These are phyloP conservation scores for Anodontia alba DNA, from an alignment of 2,888 invertebrate species.

Conservation along the genomic window DNA sequence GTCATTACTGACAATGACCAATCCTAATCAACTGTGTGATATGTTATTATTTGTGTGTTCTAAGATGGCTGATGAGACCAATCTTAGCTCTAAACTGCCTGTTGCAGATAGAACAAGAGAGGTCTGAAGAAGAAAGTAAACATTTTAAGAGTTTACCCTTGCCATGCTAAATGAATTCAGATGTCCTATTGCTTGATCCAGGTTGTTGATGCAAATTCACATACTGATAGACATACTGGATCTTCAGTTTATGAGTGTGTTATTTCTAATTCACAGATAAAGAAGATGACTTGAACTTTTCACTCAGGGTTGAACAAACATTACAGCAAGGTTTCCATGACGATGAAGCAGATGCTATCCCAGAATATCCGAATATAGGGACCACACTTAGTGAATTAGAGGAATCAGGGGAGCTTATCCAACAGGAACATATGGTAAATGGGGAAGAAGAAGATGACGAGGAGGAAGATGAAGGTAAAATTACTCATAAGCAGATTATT, in stretches of 20 bases:
- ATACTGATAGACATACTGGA: no score
- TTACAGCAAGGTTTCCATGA: constrained; percentile 18
- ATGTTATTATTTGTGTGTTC: no score
- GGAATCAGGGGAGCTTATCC: background rate
- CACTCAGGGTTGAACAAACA: constrained; percentile 22
- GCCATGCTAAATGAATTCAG: no score
- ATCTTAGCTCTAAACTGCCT: no score
- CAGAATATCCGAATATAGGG: background rate
- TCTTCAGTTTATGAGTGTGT: no score
- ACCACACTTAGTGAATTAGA: background rate
- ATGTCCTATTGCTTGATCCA: no score
- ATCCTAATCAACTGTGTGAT: no score
- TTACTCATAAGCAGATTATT: no score
- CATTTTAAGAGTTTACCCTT: background rate
- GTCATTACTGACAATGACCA: no score
- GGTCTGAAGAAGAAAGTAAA: background rate
- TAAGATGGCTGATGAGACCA: no score
- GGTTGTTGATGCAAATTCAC: no score
- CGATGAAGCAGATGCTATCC: constrained; percentile 22
- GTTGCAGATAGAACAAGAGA: no score
- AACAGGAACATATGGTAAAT: constrained; percentile 8
- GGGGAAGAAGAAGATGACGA: constrained; percentile 6
- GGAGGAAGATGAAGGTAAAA: constrained; percentile 15
- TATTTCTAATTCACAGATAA: background rate
- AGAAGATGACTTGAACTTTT: constrained; percentile 24